These are phyloP conservation scores for Oncopeltus fasciatus DNA, from an alignment of 1,140 invertebrate genomes.

Conservation along the genomic window DNA sequence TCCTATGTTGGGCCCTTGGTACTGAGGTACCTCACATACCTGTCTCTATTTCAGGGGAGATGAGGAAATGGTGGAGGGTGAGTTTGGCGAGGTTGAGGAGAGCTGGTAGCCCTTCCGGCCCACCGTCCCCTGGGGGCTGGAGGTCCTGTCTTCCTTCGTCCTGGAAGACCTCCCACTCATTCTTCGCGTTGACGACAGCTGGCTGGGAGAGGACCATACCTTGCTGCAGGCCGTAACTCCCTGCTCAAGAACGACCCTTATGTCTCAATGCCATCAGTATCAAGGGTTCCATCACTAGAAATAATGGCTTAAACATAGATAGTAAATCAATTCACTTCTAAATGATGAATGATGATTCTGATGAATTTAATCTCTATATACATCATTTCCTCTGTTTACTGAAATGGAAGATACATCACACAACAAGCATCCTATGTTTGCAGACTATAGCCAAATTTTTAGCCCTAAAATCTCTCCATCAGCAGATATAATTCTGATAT, in stretches of 20 bases:
- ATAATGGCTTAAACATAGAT: not conserved
- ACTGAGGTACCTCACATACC: too few relatives aligned
- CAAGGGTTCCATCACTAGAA: not conserved
- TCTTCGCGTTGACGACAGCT: not conserved
- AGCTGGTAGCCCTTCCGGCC: not conserved
- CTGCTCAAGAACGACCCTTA: too few relatives aligned
- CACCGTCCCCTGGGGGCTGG: not conserved
- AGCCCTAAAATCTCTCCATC: too few relatives aligned
- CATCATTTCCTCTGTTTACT: not conserved
- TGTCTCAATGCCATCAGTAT: too few relatives aligned
- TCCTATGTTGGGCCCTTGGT: too few relatives aligned
- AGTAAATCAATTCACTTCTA: not conserved
- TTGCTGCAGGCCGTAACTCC: not conserved
- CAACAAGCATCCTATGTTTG: too few relatives aligned
- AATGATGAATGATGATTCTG: not conserved
- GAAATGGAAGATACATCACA: too few relatives aligned
- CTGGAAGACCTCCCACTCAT: not conserved
- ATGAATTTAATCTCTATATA: not conserved
- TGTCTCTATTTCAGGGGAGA: not conserved
- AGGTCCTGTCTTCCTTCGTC: not conserved
- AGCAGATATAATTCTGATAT: too few relatives aligned
- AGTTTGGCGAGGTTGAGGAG: not conserved
- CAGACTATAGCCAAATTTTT: too few relatives aligned
- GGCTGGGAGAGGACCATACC: not conserved
- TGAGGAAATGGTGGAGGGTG: not conserved